Conservation (phyloP, 2,888 invertebrate species). For the Coleophora deauratella region DNA sequence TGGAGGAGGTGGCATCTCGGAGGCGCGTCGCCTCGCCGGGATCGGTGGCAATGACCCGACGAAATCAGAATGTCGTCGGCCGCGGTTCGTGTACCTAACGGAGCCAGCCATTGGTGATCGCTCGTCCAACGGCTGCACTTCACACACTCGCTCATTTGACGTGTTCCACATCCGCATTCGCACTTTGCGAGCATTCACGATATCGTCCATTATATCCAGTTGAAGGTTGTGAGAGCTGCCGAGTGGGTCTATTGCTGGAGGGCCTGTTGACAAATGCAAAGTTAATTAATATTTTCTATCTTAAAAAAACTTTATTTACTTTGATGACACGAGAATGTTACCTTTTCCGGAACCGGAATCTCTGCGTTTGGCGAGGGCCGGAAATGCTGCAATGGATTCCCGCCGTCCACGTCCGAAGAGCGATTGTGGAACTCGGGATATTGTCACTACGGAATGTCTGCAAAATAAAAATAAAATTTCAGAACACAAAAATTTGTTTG, state of each 20-base stretch:
- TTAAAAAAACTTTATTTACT: not conserved
- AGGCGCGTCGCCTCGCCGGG: slow-evolving; percentile 78
- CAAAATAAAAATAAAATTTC: slow-evolving; percentile 19
- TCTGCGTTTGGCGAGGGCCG: slow-evolving; percentile 67
- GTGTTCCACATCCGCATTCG: slow-evolving; percentile 90
- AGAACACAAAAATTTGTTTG: not conserved
- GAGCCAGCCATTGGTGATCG: slow-evolving; percentile 64
- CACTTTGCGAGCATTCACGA: slow-evolving; percentile 86
- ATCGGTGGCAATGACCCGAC: slow-evolving; percentile 76
- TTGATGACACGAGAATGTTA: slow-evolving; percentile 28
- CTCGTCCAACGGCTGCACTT: slow-evolving; percentile 86
- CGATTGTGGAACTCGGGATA: slow-evolving; percentile 85
- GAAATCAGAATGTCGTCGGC: slow-evolving; percentile 83
- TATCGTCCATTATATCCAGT: slow-evolving; percentile 91
- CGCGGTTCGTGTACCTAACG: slow-evolving; percentile 76
- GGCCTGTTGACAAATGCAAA: slow-evolving; percentile 53
- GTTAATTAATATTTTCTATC: not conserved
- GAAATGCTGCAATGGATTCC: slow-evolving; percentile 87
- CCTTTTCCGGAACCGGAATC: slow-evolving; percentile 56
- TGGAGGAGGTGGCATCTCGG: slow-evolving; percentile 79
- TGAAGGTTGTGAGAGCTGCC: slow-evolving; percentile 89
- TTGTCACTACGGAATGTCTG: slow-evolving; percentile 90
- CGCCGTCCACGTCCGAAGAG: slow-evolving; percentile 85
- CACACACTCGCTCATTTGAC: slow-evolving; percentile 85
- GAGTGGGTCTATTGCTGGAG: slow-evolving; percentile 80